Evolutionary conservation across 2,797 vertebrate genomes (phyloP).

Genomic region (Amblyopsis hoosieri): DNA sequence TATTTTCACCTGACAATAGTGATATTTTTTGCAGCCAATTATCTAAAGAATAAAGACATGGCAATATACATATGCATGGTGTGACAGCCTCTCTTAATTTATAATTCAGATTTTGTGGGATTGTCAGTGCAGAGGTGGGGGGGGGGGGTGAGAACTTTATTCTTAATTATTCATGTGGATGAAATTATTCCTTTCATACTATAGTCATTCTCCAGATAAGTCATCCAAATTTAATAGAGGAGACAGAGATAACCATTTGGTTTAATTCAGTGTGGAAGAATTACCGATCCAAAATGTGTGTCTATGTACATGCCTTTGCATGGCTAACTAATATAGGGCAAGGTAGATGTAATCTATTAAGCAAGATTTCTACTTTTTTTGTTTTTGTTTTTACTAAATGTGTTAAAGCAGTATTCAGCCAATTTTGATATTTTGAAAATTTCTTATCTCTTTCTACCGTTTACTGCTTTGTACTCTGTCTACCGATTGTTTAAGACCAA

Average conservation of each 20-base stretch:
- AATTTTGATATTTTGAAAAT: no score
- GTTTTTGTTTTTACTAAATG: no score
- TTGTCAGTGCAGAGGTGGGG: slow-evolving; percentile 11
- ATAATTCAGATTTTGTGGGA: slow-evolving; percentile 57
- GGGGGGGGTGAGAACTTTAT: slow-evolving; percentile 40
- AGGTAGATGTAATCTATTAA: no score
- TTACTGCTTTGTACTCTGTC: no score
- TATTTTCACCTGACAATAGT: neutral
- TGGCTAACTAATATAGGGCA: no score
- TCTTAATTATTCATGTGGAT: slow-evolving; percentile 72
- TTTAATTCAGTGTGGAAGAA: slow-evolving; percentile 44
- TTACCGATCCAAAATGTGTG: slow-evolving; percentile 19
- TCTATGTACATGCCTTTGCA: no score
- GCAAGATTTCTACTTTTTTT: no score
- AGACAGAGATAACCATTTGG: slow-evolving; percentile 52
- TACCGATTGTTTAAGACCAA: no score
- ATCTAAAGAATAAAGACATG: slow-evolving; percentile 23
- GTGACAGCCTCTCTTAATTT: slow-evolving; percentile 49
- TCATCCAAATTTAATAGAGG: slow-evolving; percentile 68
- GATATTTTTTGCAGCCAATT: slow-evolving; percentile 15
- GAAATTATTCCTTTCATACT: slow-evolving; percentile 36
- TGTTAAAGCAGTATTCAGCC: no score
- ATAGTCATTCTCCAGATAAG: slow-evolving; percentile 59
- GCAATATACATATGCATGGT: slow-evolving; percentile 27
- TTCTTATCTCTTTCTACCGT: no score